Evolutionary conservation across 2,797 vertebrate genomes (phyloP).

Genomic region (Sebastes minor): DNA sequence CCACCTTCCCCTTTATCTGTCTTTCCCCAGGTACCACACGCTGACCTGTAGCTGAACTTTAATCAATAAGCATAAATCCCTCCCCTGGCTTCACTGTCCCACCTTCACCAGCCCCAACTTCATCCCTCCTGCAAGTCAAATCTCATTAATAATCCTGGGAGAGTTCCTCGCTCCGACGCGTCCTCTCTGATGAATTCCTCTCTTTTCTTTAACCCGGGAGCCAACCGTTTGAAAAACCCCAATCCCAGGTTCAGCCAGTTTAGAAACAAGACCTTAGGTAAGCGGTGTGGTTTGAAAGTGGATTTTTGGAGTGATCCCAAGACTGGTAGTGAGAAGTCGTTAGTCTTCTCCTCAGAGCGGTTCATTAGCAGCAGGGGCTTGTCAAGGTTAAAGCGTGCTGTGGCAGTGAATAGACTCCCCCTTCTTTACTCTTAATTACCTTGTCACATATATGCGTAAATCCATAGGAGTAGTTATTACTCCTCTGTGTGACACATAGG

Average conservation of each 20-base stretch:
- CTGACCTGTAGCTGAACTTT: constrained; percentile 65
- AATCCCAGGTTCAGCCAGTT: constrained; percentile 1
- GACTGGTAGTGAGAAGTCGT: constrained; percentile 22
- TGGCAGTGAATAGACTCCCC: constrained; percentile 64
- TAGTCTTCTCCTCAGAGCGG: constrained; percentile 36
- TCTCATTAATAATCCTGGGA: constrained; percentile 28
- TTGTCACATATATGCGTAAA: constrained; percentile 62
- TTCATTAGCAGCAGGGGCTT: constrained; percentile 67
- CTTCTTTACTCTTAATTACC: constrained; percentile 69
- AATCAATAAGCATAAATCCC: constrained; percentile 61
- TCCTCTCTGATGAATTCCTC: constrained; percentile 1
- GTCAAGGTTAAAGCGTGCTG: constrained; percentile 67
- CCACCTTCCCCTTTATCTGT: constrained; percentile 30
- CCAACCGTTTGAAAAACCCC: not conserved
- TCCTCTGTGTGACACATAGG: constrained; percentile 47
- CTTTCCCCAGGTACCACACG: constrained; percentile 25
- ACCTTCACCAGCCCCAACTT: constrained; percentile 14
- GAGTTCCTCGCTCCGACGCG: not conserved
- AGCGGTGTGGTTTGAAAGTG: not conserved
- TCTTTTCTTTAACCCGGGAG: not conserved
- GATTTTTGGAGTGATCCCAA: constrained; percentile 29
- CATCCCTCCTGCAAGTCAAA: constrained; percentile 25
- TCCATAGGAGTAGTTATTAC: constrained; percentile 44
- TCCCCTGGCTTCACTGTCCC: not conserved
- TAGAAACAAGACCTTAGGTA: not conserved